phyloP scores from a whole-genome alignment of 2,888 invertebrate genomes.

The Heteromurus nitidus region DNA sequence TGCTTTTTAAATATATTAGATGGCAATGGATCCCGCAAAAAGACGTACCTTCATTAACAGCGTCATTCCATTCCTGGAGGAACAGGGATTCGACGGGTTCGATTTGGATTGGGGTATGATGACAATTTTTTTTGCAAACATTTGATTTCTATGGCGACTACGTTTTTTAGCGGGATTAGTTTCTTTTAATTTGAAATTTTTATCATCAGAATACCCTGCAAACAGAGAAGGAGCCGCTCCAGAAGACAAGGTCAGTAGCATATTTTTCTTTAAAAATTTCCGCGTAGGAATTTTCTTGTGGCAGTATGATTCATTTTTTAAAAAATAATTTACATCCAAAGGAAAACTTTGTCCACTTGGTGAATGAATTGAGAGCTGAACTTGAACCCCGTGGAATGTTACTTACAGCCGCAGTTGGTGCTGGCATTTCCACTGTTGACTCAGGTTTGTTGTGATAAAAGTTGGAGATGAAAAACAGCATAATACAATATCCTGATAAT shows the following conservation, averaged over 20 bases:
- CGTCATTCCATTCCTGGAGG: slow-evolving; percentile 78
- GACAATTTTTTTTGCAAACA: not conserved
- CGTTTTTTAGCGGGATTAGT: too few relatives aligned
- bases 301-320: too few relatives aligned
- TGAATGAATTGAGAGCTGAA: not conserved
- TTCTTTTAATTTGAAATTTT: too few relatives aligned
- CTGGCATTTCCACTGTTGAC: not conserved
- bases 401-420: not conserved
- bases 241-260: slow-evolving; percentile 72
- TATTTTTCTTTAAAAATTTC: too few relatives aligned
- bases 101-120: slow-evolving; percentile 82
- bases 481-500: too few relatives aligned
- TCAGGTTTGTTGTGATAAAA: not conserved
- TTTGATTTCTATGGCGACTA: too few relatives aligned
- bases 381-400: not conserved
- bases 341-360: not conserved
- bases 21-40: slow-evolving; percentile 76
- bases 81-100: slow-evolving; percentile 82
- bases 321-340: too few relatives aligned
- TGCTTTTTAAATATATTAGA: too few relatives aligned
- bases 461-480: not conserved
- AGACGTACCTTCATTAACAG: slow-evolving; percentile 79
- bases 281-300: too few relatives aligned
- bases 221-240: slow-evolving; percentile 70
- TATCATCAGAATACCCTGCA: slow-evolving; percentile 48